These are phyloP conservation scores for Neodiprion lecontei DNA, from an alignment of 1,140 invertebrate species.

Conservation along the genomic window DNA sequence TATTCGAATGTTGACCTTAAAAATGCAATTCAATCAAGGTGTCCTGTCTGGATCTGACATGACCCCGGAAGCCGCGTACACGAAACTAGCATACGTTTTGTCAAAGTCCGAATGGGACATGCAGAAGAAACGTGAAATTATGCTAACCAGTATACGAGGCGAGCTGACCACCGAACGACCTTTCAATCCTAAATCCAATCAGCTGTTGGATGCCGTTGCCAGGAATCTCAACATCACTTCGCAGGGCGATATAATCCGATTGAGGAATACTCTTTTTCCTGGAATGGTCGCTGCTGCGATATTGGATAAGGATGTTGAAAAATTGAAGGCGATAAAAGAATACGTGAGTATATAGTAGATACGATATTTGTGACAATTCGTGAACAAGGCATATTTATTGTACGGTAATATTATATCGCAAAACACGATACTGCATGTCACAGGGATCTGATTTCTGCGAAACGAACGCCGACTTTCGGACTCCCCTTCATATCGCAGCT, in stretches of 20 bases:
- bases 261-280: constrained; percentile 79
- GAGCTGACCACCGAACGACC: constrained; percentile 65
- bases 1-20: not conserved
- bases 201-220: constrained; percentile 73
- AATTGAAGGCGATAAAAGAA: constrained; percentile 63
- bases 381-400: not conserved
- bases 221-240: constrained; percentile 71
- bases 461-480: constrained; percentile 80
- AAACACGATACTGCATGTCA: constrained; percentile 16
- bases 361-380: no score
- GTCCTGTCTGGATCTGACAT: constrained; percentile 92
- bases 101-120: constrained; percentile 81
- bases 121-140: constrained; percentile 79
- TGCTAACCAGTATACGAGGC: constrained; percentile 78
- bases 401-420: not conserved
- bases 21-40: constrained; percentile 56
- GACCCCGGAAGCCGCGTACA: constrained; percentile 93
- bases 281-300: constrained; percentile 80
- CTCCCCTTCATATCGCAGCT: constrained; percentile 83
- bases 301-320: constrained; percentile 67
- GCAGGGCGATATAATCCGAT: constrained; percentile 71
- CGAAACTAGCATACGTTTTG: constrained; percentile 91
- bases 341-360: constrained; percentile 46
- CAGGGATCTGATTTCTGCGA: constrained; percentile 79
- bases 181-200: constrained; percentile 60